Conservation (phyloP, 2,888 invertebrate species). For the Cordilura impudica region DNA sequence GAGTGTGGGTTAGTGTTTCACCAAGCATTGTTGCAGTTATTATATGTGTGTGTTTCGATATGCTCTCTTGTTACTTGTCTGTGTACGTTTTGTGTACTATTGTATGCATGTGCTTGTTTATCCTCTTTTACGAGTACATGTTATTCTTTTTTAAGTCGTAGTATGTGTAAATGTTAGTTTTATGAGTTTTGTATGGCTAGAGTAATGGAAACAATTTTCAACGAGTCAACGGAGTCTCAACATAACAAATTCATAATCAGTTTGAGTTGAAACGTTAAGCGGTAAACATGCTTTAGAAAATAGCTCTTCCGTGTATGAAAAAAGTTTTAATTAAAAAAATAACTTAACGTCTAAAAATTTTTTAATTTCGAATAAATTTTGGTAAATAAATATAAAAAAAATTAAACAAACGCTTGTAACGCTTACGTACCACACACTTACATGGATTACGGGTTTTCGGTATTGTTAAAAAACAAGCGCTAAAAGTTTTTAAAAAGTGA, state of each 20-base stretch:
- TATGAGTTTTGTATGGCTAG: constrained; percentile 59
- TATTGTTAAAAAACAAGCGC: constrained; percentile 60
- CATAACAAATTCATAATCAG: constrained; percentile 75
- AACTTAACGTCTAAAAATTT: constrained; percentile 59
- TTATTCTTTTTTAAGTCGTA: constrained; percentile 19
- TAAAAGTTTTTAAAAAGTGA: constrained; percentile 56
- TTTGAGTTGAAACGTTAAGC: constrained; percentile 78
- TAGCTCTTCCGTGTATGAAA: constrained; percentile 68
- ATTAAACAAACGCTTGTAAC: constrained; percentile 57
- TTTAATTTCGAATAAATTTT: constrained; percentile 40
- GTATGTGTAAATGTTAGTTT: constrained; percentile 47
- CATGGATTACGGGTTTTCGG: constrained; percentile 69
- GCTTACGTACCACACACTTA: constrained; percentile 56
- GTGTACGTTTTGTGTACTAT: background rate
- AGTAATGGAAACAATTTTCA: constrained; percentile 70
- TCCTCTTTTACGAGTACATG: constrained; percentile 27
- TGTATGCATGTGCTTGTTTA: constrained; percentile 42
- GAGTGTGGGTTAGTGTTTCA: background rate
- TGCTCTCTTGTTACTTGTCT: constrained; percentile 7
- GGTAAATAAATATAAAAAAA: constrained; percentile 33
- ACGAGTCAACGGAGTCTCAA: constrained; percentile 76
- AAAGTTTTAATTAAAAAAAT: constrained; percentile 55
- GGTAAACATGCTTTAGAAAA: constrained; percentile 76
- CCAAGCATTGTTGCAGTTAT: constrained; percentile 42
- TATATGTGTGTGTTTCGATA: background rate